These are phyloP conservation scores for Lepidocyrtinus sp. DNA, from an alignment of 2,888 invertebrate species.

Conservation along the genomic window DNA sequence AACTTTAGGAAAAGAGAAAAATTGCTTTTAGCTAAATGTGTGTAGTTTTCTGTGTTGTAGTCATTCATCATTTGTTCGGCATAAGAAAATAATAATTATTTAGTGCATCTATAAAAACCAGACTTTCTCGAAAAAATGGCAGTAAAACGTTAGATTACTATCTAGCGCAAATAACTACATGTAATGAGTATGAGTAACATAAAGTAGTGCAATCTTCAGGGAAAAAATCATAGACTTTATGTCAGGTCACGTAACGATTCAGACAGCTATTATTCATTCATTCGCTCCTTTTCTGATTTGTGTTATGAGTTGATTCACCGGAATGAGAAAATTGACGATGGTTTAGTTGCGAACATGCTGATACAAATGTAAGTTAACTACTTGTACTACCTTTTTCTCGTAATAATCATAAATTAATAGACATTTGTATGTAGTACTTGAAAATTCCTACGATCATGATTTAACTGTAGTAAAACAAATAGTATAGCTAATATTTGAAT, in stretches of 20 bases:
- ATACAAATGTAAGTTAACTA: too few relatives aligned
- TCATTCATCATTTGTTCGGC: not conserved
- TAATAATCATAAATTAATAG: too few relatives aligned
- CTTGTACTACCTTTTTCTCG: too few relatives aligned
- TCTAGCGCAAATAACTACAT: not conserved
- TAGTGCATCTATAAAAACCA: not conserved
- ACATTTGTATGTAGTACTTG: too few relatives aligned
- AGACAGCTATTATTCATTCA: not conserved
- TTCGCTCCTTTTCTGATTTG: too few relatives aligned
- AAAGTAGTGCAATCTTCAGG: not conserved
- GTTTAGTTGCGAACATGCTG: too few relatives aligned
- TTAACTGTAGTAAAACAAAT: too few relatives aligned
- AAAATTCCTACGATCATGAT: too few relatives aligned
- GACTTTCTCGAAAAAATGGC: not conserved
- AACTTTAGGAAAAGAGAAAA: not conserved
- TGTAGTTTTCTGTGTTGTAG: not conserved
- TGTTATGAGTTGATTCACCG: too few relatives aligned
- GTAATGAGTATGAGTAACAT: not conserved
- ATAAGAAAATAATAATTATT: not conserved
- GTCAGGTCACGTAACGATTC: slow-evolving; percentile 36
- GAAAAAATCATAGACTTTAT: slow-evolving; percentile 13
- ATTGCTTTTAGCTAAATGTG: not conserved
- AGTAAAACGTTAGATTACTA: not conserved
- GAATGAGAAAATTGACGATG: too few relatives aligned
- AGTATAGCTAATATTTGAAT: too few relatives aligned